Evolutionary conservation across 2,888 invertebrate genomes (phyloP), one percentile per base, ranked within the genome.

Genomic region (Subacronicta megacephala): DNA sequence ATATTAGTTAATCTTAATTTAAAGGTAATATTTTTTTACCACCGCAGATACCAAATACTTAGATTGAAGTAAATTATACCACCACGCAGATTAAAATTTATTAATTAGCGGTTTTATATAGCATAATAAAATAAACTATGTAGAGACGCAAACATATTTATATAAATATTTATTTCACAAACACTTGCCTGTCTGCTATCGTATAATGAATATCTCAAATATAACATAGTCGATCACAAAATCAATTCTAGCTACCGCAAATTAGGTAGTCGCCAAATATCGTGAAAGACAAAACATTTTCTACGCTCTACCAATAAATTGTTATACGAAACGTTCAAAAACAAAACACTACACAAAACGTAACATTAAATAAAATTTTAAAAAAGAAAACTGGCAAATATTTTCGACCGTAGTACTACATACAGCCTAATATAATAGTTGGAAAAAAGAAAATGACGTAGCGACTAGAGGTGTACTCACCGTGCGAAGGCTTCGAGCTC

Each of bases 401-500:
- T 7, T 37, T 44, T 15, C 0, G 18, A 35, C 16, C 23, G 23
- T 17, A 47, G 45, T 44, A 40, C 7, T 42, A 43, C 35, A 68
- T 47, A 41, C 50, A 69, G 46, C 23, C 20, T 57, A 29, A 29
- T 45, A 15, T 20, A 4, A 18, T 42, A 29, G 15, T 41, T 41
- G 15, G 13, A 20, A 29, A 7, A 17, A 26, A 29, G 37, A 38
- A 47, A 41, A 38, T 41, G 7, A 12, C 33, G 12, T 31, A 7
- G 9, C 3, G 16, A 15, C 16, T 35, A 12, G 52, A 53, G 57
- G 36, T 31, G 3, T 58, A 72, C 74, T 74, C 42, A 74, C 74
- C 73, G 76, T 69, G 69, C 68, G 76, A 49, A 51, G 52, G 52
- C 55, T 17, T 17, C 74, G 54, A 67, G 71, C 71, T 75, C 68